Conservation (phyloP, 2,888 invertebrate species). For the Trileptium ribeirensis region DNA sequence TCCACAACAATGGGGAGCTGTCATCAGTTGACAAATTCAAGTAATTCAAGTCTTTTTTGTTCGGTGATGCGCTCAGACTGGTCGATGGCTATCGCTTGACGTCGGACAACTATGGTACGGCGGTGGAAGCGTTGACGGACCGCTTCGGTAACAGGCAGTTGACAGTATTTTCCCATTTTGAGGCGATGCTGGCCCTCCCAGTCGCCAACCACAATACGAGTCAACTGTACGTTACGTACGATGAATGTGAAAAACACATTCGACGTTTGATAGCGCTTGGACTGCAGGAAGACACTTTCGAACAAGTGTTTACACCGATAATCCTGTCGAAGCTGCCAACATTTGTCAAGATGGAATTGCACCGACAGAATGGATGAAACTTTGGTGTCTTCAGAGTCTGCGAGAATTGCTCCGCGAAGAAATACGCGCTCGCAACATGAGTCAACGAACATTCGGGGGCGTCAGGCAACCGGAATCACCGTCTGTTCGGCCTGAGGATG, state of each 20-base stretch:
- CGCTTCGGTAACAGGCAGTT: not conserved
- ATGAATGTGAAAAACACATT: constrained; percentile 1
- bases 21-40: not conserved
- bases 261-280: not conserved
- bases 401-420: not conserved
- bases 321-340: not conserved
- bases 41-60: not conserved
- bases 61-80: not conserved
- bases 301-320: constrained; percentile 2
- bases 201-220: not conserved
- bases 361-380: not conserved
- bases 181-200: not conserved
- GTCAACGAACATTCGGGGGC: not conserved
- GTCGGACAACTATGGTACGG: not conserved
- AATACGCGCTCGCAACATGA: not conserved
- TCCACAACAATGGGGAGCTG: not conserved
- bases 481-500: no score
- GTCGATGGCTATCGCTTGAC: not conserved
- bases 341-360: not conserved
- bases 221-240: not conserved
- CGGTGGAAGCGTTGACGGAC: not conserved
- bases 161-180: not conserved
- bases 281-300: not conserved
- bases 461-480: no score
- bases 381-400: not conserved